Evolutionary conservation across 1,140 invertebrate species (phyloP), one percentile per base, ranked within the genome.

Genomic region (Hormaphis cornu): DNA sequence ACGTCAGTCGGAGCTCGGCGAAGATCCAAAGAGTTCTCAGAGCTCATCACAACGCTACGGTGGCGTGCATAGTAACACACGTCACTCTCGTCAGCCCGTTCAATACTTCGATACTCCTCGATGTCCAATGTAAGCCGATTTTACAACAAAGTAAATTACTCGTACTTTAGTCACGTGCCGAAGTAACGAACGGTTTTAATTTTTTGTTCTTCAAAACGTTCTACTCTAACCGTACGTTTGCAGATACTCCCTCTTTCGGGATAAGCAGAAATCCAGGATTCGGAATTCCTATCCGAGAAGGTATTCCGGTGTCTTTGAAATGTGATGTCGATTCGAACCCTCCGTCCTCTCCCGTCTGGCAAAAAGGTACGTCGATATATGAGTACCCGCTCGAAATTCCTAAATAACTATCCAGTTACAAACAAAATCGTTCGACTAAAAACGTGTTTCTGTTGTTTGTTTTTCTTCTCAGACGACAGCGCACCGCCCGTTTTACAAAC

Each of bases 271-370:
- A 88, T 78, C 91, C 91, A 53, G 90, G 89, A 37, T 95, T 93
- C 80, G 91, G 91, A 22, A 88, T 90, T 78, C 87, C 89, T 12
- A 83, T 95, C 71, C 79, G 85, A 44, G 90, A 92, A 78, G 89
- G 90, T 44, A 89, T 90, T 78, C 83, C 89, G 33, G 89, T 93
- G 72, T 90, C 89, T 44, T 79, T 95, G 63, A 89, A 90, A 79
- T 95, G 91, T 77, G 90, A 91, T 75, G 89, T 94, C 70, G 90
- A 94, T 79, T 89, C 91, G 73, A 94, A 94, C 81, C 92, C 92
- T 35, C 84, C 87, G 35, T 88, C 89, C n/a, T 81, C 83, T n/a
- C 89, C 91, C 24, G 82, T 87, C 74, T 95, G 92, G 92, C 84
- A 90, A 74, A 85, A 88, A 77, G 76, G 86, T 88, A 78, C 82